Conservation (phyloP, 1,140 invertebrate genomes). For the Dendroctonus ponderosae region DNA sequence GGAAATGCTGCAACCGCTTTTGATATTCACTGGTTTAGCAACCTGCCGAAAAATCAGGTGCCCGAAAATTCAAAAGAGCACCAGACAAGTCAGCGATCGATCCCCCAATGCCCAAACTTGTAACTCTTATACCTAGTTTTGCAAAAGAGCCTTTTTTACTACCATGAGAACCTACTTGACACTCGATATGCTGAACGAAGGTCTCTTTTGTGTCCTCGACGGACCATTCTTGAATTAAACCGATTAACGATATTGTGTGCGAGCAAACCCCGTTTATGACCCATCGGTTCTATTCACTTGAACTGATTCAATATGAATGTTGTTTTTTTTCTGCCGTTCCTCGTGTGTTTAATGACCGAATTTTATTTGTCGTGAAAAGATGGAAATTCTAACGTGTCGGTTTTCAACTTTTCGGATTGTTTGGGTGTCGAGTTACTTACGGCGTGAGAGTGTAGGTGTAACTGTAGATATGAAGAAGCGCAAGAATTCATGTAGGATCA, state of each 20-base stretch:
- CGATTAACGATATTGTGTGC: conserved; percentile 14
- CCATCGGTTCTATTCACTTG: conserved; percentile 10
- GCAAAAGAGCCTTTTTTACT: conserved; percentile 41
- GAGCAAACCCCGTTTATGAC: conserved; percentile 23
- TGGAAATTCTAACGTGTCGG: too few relatives aligned
- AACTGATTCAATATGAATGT: conserved; percentile 18
- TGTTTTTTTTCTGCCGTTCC: conserved; percentile 7
- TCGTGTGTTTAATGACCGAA: conserved; percentile 22
- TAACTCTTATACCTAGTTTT: conserved; percentile 48
- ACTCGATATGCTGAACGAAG: conserved; percentile 42
- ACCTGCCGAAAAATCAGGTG: conserved; percentile 40
- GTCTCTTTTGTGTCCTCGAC: conserved; percentile 18
- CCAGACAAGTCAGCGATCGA: conserved; percentile 25
- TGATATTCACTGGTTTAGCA: conserved; percentile 11
- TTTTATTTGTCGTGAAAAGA: conserved; percentile 8
- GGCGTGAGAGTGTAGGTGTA: too few relatives aligned
- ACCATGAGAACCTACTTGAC: conserved; percentile 49
- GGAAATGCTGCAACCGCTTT: neutral
- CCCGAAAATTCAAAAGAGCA: conserved; percentile 37
- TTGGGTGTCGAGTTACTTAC: too few relatives aligned
- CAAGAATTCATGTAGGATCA: too few relatives aligned
- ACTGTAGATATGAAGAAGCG: too few relatives aligned
- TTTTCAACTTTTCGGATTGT: too few relatives aligned
- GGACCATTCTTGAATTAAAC: conserved; percentile 19
- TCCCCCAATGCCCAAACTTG: conserved; percentile 43